These are phyloP conservation scores for Gallinago solitaria DNA, from an alignment of 2,797 vertebrate genomes.

Conservation along the genomic window DNA sequence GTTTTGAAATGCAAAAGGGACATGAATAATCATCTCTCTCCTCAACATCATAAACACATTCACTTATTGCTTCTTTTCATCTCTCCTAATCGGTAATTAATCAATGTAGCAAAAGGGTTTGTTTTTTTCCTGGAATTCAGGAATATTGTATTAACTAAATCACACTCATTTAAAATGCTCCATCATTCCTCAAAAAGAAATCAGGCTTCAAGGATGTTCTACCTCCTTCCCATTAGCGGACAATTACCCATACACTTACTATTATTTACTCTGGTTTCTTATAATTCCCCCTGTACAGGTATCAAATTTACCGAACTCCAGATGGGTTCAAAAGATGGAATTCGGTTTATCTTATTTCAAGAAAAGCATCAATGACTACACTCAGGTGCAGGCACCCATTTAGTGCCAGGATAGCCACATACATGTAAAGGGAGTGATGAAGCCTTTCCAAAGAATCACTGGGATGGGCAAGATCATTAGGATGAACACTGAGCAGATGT, in stretches of 20 bases:
- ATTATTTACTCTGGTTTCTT: not conserved
- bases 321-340: not conserved
- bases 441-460: not conserved
- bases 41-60: not conserved
- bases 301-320: not conserved
- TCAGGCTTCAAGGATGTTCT: not conserved
- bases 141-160: not conserved
- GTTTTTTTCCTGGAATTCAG: not conserved
- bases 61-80: not conserved
- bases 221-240: not conserved
- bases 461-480: not conserved
- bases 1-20: not conserved
- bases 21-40: not conserved
- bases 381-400: not conserved
- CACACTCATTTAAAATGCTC: not conserved
- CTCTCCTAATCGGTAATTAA: not conserved
- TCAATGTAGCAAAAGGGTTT: accelerated
- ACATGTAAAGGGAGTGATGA: not conserved
- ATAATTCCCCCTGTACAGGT: not conserved
- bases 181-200: not conserved
- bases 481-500: not conserved
- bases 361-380: not conserved
- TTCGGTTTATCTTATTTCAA: not conserved
- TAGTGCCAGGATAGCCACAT: not conserved
- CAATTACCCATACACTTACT: not conserved